Conservation (phyloP, 2,113 vertebrate species). For the Nycticebus coucang region DNA sequence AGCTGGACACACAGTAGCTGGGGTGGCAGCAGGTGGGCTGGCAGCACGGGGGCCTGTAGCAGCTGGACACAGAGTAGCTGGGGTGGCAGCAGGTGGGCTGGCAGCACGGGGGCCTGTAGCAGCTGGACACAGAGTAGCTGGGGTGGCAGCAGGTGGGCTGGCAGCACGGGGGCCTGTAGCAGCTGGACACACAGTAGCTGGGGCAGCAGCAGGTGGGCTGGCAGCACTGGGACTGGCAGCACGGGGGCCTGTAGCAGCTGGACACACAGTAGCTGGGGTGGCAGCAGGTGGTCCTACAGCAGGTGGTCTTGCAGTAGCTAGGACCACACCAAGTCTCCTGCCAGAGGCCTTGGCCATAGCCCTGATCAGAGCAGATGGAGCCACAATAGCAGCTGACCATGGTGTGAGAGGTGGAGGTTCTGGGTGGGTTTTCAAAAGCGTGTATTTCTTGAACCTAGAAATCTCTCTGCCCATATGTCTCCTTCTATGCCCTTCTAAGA, state of each 20-base stretch:
- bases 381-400: conserved; percentile 54
- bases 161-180: too few relatives aligned
- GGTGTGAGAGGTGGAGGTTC: not conserved
- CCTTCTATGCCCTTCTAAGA: conserved; percentile 6
- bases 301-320: not conserved
- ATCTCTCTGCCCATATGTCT: not conserved
- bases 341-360: not conserved
- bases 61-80: too few relatives aligned
- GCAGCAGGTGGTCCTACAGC: not conserved
- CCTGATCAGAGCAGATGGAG: too few relatives aligned
- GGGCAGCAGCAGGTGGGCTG: not conserved
- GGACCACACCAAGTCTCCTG: not conserved
- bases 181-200: not conserved
- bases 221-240: not conserved
- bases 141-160: not conserved
- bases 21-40: not conserved
- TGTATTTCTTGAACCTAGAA: not conserved
- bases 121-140: not conserved
- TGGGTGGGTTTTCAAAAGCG: not conserved
- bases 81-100: not conserved
- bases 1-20: too few relatives aligned
- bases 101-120: not conserved
- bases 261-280: not conserved
- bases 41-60: too few relatives aligned
- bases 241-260: not conserved